Evolutionary conservation across 2,888 invertebrate genomes (phyloP), one percentile per base, ranked within the genome.

Genomic region (Ochropacha duplaris): DNA sequence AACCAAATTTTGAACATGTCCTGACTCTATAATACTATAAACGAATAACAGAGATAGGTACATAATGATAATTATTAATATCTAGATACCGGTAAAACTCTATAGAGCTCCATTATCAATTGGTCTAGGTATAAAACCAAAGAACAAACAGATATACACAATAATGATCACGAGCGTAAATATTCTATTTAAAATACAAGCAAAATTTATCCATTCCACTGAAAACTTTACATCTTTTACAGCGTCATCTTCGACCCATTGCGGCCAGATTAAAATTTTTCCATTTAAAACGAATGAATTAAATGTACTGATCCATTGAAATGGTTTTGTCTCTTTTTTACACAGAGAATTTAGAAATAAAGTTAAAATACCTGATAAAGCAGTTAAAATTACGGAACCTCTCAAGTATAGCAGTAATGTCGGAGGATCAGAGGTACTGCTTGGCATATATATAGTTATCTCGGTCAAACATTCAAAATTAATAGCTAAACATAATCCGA

Each of bases 381-480:
- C 16, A 0, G 76, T 79, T 19, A 82, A 55, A 36, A 81, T 16
- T 11, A 79, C 24, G 0, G 86, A 87, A 0, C 68, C 68, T 2
- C 76, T 68, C 9, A 78, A 74, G 51, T 79, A 87, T 0, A 75
- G 54, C 4, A 87, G 19, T 24, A 88, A 62, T 0, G 57, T 64
- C 0, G 88, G 89, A 0, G 71, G 56, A 4, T 76, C 68, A 0
- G 55, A 14, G 11, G 68, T 70, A 5, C 76, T 57, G 26, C 61
- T 72, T 0, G 87, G 85, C 12, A 86, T 64, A 14, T 63, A 54
- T 2, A 44, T 50, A 6, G 60, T 65, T 11, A 85, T 59, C 1
- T 70, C 64, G 2, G 60, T 58, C 12, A 83, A 39, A 44, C 78
- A 74, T 22, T 61, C 61, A 6, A 74, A 78, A 62, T 88, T 83